Evolutionary conservation across 2,888 invertebrate genomes (phyloP).

Genomic region (Clostera curtula): DNA sequence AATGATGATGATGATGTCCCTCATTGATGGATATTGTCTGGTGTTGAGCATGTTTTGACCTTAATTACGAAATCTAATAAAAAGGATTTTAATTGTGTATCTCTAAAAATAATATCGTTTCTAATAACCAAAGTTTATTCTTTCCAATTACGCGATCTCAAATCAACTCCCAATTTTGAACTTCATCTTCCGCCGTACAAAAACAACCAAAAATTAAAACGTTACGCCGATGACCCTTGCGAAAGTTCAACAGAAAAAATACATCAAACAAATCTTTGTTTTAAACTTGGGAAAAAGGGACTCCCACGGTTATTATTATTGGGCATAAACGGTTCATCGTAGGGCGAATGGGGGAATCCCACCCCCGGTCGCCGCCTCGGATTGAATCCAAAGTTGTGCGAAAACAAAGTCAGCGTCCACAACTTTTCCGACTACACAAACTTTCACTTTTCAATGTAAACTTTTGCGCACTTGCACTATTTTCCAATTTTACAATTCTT

Average conservation of each 20-base stretch:
- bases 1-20: no score
- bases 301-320: constrained; percentile 30
- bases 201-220: background rate
- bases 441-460: constrained; percentile 61
- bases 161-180: background rate
- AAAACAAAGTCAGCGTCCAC: constrained; percentile 56
- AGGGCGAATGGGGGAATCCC: constrained; percentile 21
- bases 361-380: constrained; percentile 33
- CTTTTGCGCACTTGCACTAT: constrained; percentile 60
- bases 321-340: constrained; percentile 38
- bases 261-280: constrained; percentile 18
- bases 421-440: constrained; percentile 53
- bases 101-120: no score
- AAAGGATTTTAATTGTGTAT: no score
- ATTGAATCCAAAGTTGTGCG: constrained; percentile 62
- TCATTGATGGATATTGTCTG: no score
- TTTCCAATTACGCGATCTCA: no score
- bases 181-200: no score
- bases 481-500: constrained; percentile 33
- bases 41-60: no score
- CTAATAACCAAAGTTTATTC: no score
- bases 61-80: no score
- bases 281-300: constrained; percentile 15
- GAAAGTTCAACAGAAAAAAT: constrained; percentile 9
- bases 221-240: constrained; percentile 6